A percentile compares a stretch with the other conserved stretches of the same genome.
Evolutionary conservation across 2,113 vertebrate species (phyloP).

Genomic region (Parotia lawesii): DNA sequence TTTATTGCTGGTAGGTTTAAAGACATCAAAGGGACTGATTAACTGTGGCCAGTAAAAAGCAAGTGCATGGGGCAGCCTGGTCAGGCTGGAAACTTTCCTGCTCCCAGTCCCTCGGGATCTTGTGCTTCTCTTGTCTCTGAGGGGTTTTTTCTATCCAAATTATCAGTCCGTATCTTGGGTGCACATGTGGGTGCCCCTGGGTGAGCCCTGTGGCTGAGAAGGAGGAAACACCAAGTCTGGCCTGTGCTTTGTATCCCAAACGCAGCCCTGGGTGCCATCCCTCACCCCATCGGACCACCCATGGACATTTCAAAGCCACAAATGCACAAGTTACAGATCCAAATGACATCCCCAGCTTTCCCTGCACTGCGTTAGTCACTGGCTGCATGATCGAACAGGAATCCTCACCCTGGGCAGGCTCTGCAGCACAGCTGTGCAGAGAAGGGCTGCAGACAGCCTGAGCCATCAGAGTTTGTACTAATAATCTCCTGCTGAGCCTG

Average conservation of each 20-base stretch:
- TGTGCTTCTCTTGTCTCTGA: not conserved
- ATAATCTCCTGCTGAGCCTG: not conserved
- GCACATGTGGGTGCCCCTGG: not conserved
- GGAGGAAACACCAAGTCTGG: not conserved
- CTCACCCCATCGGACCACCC: fast-evolving
- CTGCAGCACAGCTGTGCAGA: not conserved
- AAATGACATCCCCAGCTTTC: not conserved
- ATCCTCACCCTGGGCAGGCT: not conserved
- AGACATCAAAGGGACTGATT: not conserved
- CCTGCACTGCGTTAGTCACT: not conserved
- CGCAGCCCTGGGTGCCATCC: not conserved
- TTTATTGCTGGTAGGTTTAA: not conserved
- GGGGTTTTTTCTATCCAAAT: not conserved
- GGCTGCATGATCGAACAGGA: not conserved
- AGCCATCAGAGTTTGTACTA: fast-evolving
- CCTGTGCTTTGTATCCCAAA: not conserved
- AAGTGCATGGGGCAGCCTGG: not conserved
- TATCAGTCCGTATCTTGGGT: not conserved
- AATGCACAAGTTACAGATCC: not conserved
- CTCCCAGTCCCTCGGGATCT: not conserved
- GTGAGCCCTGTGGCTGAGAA: not conserved
- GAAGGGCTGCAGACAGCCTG: not conserved
- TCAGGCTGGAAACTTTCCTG: not conserved
- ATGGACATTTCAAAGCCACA: not conserved
- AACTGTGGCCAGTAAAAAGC: not conserved